A percentile compares a stretch with the other conserved stretches of the same genome.
These are phyloP conservation scores for Neoarius graeffei DNA, from an alignment of 2,113 vertebrate species.

Conservation along the genomic window DNA sequence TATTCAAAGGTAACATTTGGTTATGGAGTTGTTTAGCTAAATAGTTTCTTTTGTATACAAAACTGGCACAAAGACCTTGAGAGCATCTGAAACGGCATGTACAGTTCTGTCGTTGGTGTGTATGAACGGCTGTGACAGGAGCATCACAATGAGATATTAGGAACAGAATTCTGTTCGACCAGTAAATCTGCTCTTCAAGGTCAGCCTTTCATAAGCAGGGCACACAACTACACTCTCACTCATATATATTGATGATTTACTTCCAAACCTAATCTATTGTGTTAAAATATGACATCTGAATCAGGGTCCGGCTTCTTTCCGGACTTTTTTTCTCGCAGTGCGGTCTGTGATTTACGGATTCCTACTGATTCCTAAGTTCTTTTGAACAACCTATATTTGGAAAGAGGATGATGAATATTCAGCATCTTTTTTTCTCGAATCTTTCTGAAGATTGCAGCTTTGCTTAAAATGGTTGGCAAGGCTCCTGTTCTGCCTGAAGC, in stretches of 20 bases:
- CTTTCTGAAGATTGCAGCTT: background rate
- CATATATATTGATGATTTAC: slow-evolving; percentile 7
- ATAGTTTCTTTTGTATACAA: background rate
- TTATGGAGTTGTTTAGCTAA: background rate
- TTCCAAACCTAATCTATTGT: slow-evolving; percentile 1
- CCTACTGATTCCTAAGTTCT: background rate
- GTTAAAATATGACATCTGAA: slow-evolving; percentile 8
- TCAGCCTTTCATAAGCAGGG: slow-evolving; percentile 23
- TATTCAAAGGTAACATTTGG: background rate
- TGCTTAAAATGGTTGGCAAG: background rate
- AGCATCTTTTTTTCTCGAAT: background rate
- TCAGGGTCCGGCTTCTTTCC: background rate
- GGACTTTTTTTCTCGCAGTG: background rate
- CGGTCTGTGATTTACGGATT: background rate
- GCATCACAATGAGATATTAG: slow-evolving; percentile 20
- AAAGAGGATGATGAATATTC: background rate
- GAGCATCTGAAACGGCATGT: background rate
- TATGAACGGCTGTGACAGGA: background rate
- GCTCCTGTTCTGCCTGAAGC: background rate
- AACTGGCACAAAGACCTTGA: background rate
- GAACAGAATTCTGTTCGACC: slow-evolving; percentile 25
- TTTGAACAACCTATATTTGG: slow-evolving; percentile 10
- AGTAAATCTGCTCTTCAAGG: slow-evolving; percentile 26
- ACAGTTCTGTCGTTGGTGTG: background rate
- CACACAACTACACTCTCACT: background rate